Base-by-base conservation (phyloP, 2,888 invertebrate genomes). In the Acanthosepion lycidas region DNA sequence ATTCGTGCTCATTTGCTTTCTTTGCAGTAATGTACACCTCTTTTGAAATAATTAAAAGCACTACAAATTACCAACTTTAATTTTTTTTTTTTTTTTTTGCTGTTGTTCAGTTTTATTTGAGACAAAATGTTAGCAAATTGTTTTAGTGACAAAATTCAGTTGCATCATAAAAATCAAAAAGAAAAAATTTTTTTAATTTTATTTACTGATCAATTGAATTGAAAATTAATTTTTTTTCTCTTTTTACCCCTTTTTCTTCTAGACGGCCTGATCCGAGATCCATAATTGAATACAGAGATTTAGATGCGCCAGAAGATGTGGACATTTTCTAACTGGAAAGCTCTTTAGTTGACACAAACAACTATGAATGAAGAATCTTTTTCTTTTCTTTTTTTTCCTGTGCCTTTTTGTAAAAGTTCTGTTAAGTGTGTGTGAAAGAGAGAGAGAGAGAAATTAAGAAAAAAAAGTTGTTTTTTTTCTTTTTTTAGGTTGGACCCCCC, bases 281-380 rank as follows among this genome's bases (percentile, higher is more conserved):
- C 97, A 98, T 99, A 97, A 98, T 99, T 98, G 98, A 98, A 97
- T 99, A 99, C 98, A 98, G 98, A 98, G 99, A 99, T 98, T 98
- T 99, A 98, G 99, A 99, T 98, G 98, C 98, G 97, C 98, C 98
- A 23, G 98, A 98, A 98, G 98, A 98, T 97, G 98, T 98, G 97
- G 98, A 98, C 97, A 98, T 98, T 97, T 98, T 98, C 98, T 98
- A 98, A 95, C 23, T 94, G 55, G n/a, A 28, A 92, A 51, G 23
- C 12, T 48, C 23, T 92, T 53, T 93, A 33, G 23, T 93, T 51
- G 20, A 33, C 51, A n/a, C 12, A 53, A 6, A 49, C 49, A 20
- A n/a, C 53, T 93, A n/a, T 93, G n/a, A 18, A 51, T 26, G 9
- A 28, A 92, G 92, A 59, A 20, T 23, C 33, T 20, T 23, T 6